Evolutionary conservation across 2,888 invertebrate species (phyloP).

Genomic region (Hecatera dysodea): DNA sequence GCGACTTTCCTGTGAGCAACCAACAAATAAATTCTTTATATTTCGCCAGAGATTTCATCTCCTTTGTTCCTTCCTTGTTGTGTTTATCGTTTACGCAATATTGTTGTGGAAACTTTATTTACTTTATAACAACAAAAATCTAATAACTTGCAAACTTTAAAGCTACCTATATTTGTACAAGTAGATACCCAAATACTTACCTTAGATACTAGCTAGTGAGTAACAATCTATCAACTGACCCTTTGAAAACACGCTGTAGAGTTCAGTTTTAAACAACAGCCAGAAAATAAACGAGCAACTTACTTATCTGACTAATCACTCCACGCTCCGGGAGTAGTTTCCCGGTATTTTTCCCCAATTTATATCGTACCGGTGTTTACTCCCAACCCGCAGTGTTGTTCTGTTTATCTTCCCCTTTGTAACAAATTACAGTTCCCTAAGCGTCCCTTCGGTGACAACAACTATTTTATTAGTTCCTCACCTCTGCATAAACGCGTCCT

Average conservation of each 20-base stretch:
- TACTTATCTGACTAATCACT: background rate
- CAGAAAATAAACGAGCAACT: background rate
- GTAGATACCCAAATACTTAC: background rate
- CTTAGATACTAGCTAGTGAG: background rate
- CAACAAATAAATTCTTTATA: constrained; percentile 24
- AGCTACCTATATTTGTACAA: background rate
- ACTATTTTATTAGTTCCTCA: constrained; percentile 65
- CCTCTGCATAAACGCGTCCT: constrained; percentile 58
- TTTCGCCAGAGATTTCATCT: constrained; percentile 19
- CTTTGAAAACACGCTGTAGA: background rate
- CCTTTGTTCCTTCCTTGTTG: constrained; percentile 8
- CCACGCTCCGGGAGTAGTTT: background rate
- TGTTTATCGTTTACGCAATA: background rate
- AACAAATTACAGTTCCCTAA: constrained; percentile 34
- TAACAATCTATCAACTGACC: background rate
- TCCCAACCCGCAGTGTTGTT: constrained; percentile 14
- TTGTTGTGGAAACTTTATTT: background rate
- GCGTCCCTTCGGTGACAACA: constrained; percentile 35
- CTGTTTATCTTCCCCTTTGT: constrained; percentile 40
- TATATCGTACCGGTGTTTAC: constrained; percentile 3
- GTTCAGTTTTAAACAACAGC: background rate
- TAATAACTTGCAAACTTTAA: background rate
- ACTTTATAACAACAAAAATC: background rate
- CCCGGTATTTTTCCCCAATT: too few species aligned
- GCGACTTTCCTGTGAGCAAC: constrained; percentile 27